These are phyloP conservation scores for Plectus sambesii DNA, from an alignment of 1,140 invertebrate species.

Conservation along the genomic window DNA sequence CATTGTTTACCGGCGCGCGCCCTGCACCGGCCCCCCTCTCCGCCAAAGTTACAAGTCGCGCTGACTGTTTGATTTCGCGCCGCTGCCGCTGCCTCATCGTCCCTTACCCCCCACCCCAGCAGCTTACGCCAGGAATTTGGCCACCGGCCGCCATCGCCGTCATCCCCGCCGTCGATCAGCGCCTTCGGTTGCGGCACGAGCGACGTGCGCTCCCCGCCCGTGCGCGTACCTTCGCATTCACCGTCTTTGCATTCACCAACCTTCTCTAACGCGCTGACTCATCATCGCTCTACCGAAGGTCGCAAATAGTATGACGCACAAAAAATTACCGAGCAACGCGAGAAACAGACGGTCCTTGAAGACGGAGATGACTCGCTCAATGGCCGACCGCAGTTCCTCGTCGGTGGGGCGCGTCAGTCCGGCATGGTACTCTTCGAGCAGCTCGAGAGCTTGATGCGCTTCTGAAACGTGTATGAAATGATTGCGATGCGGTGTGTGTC, in stretches of 20 bases:
- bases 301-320: constrained; percentile 11
- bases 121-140: too few relatives aligned
- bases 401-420: constrained; percentile 80
- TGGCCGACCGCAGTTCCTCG: constrained; percentile 78
- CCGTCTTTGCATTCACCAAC: too few relatives aligned
- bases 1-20: too few relatives aligned
- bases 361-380: constrained; percentile 89
- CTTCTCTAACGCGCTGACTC: constrained; percentile 26
- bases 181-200: neutral
- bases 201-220: neutral
- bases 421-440: constrained; percentile 90
- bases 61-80: too few relatives aligned
- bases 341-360: constrained; percentile 95
- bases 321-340: constrained; percentile 76
- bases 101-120: too few relatives aligned
- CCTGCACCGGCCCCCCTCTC: too few relatives aligned
- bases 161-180: too few relatives aligned
- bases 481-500: too few relatives aligned
- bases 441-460: constrained; percentile 86
- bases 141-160: too few relatives aligned
- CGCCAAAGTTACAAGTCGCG: too few relatives aligned
- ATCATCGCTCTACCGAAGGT: constrained; percentile 1
- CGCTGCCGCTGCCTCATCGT: too few relatives aligned
- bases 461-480: too few relatives aligned
- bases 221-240: constrained; percentile 51